These are phyloP conservation scores for Leistus spinibarbis DNA, from an alignment of 2,888 invertebrate genomes.

Conservation along the genomic window DNA sequence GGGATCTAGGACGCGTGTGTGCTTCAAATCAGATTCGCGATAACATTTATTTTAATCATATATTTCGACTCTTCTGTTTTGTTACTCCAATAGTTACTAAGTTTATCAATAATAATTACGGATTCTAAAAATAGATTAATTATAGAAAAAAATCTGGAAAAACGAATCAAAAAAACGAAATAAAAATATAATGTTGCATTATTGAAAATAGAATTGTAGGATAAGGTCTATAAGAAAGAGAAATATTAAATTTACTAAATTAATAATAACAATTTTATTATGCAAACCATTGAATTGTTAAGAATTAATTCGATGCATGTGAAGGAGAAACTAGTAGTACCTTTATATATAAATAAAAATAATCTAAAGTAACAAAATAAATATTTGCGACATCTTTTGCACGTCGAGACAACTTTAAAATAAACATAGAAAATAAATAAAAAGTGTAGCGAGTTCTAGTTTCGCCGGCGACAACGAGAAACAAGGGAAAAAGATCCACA, in stretches of 20 bases:
- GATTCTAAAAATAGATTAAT: no score
- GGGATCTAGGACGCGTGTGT: constrained; percentile 18
- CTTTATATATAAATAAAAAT: no score
- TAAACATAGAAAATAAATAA: background rate
- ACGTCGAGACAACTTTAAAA: background rate
- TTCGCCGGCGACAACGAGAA: background rate
- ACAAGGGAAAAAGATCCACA: background rate
- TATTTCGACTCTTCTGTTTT: background rate
- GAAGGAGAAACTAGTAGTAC: background rate
- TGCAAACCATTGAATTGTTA: background rate
- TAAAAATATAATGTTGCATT: no score
- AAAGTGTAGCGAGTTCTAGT: background rate
- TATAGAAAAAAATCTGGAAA: no score
- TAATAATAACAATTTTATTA: background rate
- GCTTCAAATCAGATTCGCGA: constrained; percentile 31
- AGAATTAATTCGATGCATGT: background rate
- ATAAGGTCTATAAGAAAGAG: no score
- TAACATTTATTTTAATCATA: background rate
- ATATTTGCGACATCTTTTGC: background rate
- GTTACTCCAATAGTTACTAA: background rate
- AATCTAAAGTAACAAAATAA: background rate
- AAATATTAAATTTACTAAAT: no score
- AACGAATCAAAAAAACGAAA: no score
- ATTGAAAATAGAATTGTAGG: no score
- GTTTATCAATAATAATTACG: background rate